These are phyloP conservation scores for Trichogramma evanescens DNA, from an alignment of 2,888 invertebrate genomes.

Conservation along the genomic window DNA sequence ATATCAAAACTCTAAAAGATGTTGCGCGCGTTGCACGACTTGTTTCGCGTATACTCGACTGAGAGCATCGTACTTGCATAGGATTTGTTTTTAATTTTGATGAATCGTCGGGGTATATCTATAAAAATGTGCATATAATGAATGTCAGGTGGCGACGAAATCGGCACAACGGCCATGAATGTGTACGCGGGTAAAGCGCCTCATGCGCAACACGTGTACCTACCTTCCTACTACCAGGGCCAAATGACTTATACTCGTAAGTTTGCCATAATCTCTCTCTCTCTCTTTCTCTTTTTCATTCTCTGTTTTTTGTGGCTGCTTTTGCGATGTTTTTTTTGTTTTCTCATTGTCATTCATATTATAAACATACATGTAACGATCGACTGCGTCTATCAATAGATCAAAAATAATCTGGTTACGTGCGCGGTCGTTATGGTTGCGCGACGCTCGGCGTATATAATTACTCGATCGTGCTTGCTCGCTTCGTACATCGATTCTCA, in stretches of 20 bases:
- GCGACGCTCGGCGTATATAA: too few species aligned
- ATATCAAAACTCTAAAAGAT: not conserved
- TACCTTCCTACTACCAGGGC: slow-evolving; percentile 76
- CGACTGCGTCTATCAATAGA: too few species aligned
- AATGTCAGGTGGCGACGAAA: slow-evolving; percentile 45
- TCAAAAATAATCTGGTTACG: too few species aligned
- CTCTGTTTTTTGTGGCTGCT: slow-evolving; percentile 1
- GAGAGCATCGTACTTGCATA: too few species aligned
- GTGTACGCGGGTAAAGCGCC: slow-evolving; percentile 62
- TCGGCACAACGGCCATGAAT: slow-evolving; percentile 51
- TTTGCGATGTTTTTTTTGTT: not conserved
- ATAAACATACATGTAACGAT: not conserved
- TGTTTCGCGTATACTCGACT: not conserved
- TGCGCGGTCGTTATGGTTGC: too few species aligned
- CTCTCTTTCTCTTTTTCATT: slow-evolving; percentile 31
- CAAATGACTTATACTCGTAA: slow-evolving; percentile 73
- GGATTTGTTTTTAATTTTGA: too few species aligned
- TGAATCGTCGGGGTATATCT: slow-evolving; percentile 27
- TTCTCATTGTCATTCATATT: not conserved
- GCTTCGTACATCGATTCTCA: too few species aligned
- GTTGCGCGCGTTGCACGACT: not conserved
- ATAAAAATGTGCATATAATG: slow-evolving; percentile 24
- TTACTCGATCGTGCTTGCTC: not conserved
- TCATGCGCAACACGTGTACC: slow-evolving; percentile 73
- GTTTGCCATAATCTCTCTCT: slow-evolving; percentile 46